Evolutionary conservation across 2,888 invertebrate genomes (phyloP).

Genomic region (Choreutis nemorana): DNA sequence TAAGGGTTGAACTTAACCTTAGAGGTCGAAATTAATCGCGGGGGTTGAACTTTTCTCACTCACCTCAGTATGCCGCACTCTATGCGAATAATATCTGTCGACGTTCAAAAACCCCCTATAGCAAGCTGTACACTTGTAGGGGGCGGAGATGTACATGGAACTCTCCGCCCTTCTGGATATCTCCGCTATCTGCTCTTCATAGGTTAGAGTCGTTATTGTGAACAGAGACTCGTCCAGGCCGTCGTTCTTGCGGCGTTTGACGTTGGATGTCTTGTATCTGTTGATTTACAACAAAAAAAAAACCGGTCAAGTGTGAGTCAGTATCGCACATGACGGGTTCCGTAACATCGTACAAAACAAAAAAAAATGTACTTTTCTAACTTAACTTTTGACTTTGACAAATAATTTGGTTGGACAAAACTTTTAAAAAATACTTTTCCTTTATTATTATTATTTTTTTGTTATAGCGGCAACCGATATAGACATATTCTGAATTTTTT

Average conservation of each 20-base stretch:
- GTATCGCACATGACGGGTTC: too few species aligned
- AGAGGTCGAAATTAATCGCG: too few species aligned
- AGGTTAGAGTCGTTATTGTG: constrained; percentile 29
- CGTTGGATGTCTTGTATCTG: constrained; percentile 38
- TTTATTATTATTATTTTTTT: too few species aligned
- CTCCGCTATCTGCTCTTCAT: constrained; percentile 46
- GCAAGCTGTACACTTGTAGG: constrained; percentile 35
- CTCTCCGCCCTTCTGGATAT: constrained; percentile 32
- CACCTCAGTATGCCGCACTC: constrained; percentile 41
- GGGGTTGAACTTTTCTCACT: constrained; percentile 9
- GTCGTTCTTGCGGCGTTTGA: constrained; percentile 33
- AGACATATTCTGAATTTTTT: too few species aligned
- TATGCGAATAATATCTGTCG: constrained; percentile 38
- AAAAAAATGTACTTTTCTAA: too few species aligned
- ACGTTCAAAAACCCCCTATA: constrained; percentile 37
- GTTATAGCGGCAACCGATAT: too few species aligned
- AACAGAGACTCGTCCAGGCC: constrained; percentile 37
- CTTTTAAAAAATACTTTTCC: too few species aligned
- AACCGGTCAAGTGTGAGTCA: too few species aligned
- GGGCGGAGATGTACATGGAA: constrained; percentile 22
- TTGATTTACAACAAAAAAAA: background rate
- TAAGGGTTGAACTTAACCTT: too few species aligned
- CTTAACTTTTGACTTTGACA: too few species aligned
- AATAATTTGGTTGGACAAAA: too few species aligned
- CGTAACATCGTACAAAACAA: too few species aligned